Base-by-base conservation (phyloP, 2,113 vertebrate genomes). In the Paratilapia polleni region DNA sequence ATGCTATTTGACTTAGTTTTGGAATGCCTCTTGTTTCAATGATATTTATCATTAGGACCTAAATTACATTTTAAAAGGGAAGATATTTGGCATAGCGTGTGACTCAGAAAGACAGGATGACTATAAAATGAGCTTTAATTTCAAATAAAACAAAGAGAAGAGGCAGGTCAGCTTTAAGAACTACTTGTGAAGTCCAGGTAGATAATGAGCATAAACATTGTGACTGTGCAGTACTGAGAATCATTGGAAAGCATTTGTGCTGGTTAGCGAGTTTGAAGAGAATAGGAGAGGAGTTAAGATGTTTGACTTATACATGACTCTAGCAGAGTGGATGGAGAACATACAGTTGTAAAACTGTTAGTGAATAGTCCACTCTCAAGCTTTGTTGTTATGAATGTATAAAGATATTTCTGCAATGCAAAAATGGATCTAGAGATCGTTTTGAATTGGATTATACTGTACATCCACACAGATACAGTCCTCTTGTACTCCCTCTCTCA, bases 121-220 rank as follows among this genome's bases (percentile, higher is more conserved):
- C 17, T n/a, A 54, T 22, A 38, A 59, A 28, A 36, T 70, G 14
- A 43, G 14, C 34, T 12, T 66, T 47, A 61, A 73, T 52, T 52
- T 73, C 17, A 52, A 73, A 73, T 58, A 20, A 62, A 20, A 58
- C 38, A 26, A 10, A 80, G 20, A 47, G 12, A 19, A n/a, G 20
- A 4, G 38, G 5, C 1, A 70, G 47, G n/a, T 31, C 17, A 62
- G 57, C 54, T 68, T 81, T 73, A 73, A 74, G 57, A 80, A 49
- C 36, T 43, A 34, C 66, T 85, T 38, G 4, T 57, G 8, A n/a
- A 12, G 17, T 70, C 38, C 68, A 49, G 68, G 59, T 77, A 58
- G 59, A 63, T 58, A 61, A 78, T 68, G 81, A 36, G 77, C 31
- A 62, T 84, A 81, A 87, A 89, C 80, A 81, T 9, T 78, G 36